A percentile compares a stretch with the other conserved stretches of the same genome.
These are phyloP conservation scores for Callopanchax toddi DNA, from an alignment of 2,113 vertebrate species.

Conservation along the genomic window DNA sequence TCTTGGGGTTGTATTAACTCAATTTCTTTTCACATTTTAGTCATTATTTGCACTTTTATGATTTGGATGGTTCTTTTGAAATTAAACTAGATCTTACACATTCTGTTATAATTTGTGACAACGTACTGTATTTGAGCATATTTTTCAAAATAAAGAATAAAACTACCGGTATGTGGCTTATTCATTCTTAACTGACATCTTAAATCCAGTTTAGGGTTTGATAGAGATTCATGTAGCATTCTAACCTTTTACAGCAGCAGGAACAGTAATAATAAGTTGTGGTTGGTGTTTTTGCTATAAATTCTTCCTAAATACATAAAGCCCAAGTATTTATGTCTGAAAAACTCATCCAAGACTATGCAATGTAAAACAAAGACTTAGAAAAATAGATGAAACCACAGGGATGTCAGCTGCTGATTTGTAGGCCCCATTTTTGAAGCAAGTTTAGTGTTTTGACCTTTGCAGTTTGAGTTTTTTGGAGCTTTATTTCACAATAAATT, in stretches of 20 bases:
- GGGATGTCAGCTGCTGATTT: background rate
- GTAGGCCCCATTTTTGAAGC: background rate
- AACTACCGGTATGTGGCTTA: background rate
- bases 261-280: background rate
- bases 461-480: too few species aligned
- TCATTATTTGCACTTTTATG: background rate
- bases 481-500: too few species aligned
- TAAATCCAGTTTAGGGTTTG: background rate
- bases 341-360: constrained; percentile 21
- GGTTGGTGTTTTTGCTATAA: constrained; percentile 3
- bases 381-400: background rate
- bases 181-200: constrained; percentile 2
- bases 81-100: too few species aligned
- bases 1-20: background rate
- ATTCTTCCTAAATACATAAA: background rate
- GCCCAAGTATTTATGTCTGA: background rate
- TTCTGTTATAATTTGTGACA: too few species aligned
- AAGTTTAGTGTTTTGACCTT: background rate
- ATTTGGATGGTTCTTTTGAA: too few species aligned
- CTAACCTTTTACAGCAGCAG: background rate
- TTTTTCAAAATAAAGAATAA: too few species aligned
- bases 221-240: background rate
- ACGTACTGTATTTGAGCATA: too few species aligned
- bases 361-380: constrained; percentile 25
- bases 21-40: background rate